phyloP scores from a whole-genome alignment of 2,797 vertebrate genomes.

The Siniperca scherzeri region DNA sequence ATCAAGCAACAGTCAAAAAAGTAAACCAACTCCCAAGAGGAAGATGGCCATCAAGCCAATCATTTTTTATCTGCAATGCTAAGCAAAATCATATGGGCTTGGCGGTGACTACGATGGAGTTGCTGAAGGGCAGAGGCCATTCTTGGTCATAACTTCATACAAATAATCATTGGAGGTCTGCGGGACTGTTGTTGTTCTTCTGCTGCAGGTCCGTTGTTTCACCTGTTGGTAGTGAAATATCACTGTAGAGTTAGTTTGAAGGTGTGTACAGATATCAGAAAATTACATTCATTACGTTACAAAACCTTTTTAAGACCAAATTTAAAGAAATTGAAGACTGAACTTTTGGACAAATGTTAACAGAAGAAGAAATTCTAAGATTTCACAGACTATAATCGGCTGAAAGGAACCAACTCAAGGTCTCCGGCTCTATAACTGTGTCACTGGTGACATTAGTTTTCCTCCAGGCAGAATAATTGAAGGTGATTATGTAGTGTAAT shows the following conservation, averaged over 20 bases:
- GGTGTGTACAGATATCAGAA: neutral
- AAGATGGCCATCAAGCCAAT: neutral
- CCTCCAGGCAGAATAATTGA: neutral
- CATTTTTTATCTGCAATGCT: neutral
- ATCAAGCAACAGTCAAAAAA: neutral
- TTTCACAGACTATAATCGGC: neutral
- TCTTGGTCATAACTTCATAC: constrained; percentile 64
- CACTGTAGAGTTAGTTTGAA: neutral
- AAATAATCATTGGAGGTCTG: neutral
- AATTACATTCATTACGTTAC: neutral
- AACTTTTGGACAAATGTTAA: too few species aligned
- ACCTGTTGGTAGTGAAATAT: constrained; percentile 44
- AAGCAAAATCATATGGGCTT: rapidly evolving
- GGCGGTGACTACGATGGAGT: neutral
- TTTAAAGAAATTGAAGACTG: too few species aligned
- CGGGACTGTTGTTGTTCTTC: rapidly evolving
- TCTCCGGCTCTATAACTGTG: neutral
- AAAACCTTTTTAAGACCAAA: neutral
- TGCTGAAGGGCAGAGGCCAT: rapidly evolving
- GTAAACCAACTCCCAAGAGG: neutral
- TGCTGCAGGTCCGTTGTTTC: neutral
- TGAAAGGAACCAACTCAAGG: neutral
- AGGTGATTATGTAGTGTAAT: neutral
- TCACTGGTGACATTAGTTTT: neutral
- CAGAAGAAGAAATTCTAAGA: too few species aligned